Evolutionary conservation across 2,797 vertebrate species (phyloP).

Genomic region (Tangara arthus): DNA sequence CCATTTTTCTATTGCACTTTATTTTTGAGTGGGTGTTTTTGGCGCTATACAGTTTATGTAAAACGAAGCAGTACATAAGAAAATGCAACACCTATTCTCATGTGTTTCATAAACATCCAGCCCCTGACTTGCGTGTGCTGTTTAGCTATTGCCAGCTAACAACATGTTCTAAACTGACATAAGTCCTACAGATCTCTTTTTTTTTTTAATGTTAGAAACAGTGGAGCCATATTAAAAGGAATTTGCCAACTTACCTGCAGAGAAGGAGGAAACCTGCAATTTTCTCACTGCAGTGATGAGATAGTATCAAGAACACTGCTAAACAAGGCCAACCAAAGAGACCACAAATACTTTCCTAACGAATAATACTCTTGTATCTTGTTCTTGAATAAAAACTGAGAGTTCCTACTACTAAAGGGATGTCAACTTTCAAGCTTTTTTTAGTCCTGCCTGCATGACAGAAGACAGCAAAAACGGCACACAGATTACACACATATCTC

Average conservation of each 20-base stretch:
- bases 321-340: not conserved
- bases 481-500: not conserved
- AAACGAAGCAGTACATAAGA: conserved; percentile 11
- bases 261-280: not conserved
- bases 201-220: not conserved
- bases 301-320: not conserved
- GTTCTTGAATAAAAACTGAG: not conserved
- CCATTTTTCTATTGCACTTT: not conserved
- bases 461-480: not conserved
- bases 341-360: not conserved
- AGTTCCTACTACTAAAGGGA: not conserved
- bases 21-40: not conserved
- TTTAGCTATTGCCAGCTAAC: not conserved
- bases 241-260: not conserved
- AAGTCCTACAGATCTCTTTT: not conserved
- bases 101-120: conserved; percentile 34
- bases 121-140: not conserved
- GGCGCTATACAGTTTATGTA: not conserved
- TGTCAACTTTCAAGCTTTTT: not conserved
- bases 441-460: not conserved
- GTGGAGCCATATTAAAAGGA: not conserved
- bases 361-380: not conserved
- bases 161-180: not conserved
- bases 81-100: conserved; percentile 43
- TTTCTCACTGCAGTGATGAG: not conserved